Evolutionary conservation across 1,140 invertebrate species (phyloP).

Genomic region (Drosophila jambulina): DNA sequence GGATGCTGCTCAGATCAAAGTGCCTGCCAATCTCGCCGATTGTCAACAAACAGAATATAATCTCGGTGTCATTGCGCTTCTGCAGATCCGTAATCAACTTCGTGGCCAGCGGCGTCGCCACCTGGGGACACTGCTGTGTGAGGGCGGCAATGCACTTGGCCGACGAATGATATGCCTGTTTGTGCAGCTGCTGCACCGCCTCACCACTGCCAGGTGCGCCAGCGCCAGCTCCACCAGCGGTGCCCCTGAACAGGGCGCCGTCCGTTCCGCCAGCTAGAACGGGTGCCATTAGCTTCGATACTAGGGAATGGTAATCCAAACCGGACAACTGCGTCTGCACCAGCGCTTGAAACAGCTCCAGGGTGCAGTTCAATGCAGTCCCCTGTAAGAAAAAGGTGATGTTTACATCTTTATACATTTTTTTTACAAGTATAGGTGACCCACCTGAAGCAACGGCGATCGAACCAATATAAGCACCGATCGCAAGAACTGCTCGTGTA

Average conservation of each 20-base stretch:
- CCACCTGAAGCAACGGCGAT: constrained; percentile 94
- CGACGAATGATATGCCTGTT: constrained; percentile 95
- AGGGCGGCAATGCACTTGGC: constrained; percentile 98
- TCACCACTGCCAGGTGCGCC: constrained; percentile 34
- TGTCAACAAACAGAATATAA: constrained; percentile 96
- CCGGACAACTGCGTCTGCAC: constrained; percentile 92
- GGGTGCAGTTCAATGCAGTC: constrained; percentile 93
- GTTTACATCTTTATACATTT: background rate
- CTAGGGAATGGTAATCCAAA: constrained; percentile 92
- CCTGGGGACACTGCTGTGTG: constrained; percentile 91
- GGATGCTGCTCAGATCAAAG: constrained; percentile 93
- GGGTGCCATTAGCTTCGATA: constrained; percentile 90
- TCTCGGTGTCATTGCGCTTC: constrained; percentile 91
- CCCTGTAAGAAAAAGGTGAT: constrained; percentile 86
- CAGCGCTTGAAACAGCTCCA: constrained; percentile 96
- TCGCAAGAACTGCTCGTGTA: constrained; percentile 89
- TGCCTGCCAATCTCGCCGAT: constrained; percentile 98
- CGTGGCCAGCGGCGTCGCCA: constrained; percentile 92
- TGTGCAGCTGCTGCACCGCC: constrained; percentile 86
- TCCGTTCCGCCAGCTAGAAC: constrained; percentile 75
- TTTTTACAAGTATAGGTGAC: background rate
- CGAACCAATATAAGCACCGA: constrained; percentile 94
- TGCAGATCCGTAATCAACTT: constrained; percentile 94
- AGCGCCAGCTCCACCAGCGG: constrained; percentile 1
- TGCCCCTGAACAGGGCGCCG: constrained; percentile 6